A percentile compares a stretch with the other conserved stretches of the same genome.
These are phyloP conservation scores for Bagarius yarrelli DNA, from an alignment of 2,113 vertebrate species.

Conservation along the genomic window DNA sequence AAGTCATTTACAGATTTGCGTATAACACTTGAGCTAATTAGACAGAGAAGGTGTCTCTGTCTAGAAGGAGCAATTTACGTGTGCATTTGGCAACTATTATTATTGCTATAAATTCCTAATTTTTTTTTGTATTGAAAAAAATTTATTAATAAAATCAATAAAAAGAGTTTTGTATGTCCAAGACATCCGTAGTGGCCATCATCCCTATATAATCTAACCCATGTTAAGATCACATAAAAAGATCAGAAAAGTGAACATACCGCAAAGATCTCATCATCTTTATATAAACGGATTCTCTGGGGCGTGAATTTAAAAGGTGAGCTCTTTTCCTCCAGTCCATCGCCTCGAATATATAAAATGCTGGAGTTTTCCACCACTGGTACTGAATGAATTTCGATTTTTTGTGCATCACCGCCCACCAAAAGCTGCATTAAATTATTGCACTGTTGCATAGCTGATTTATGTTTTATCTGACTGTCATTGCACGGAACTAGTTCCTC, in stretches of 20 bases:
- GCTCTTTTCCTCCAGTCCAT: not conserved
- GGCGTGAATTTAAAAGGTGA: constrained; percentile 69
- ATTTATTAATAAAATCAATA: no score
- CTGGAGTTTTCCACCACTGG: constrained; percentile 4
- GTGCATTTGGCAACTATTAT: not conserved
- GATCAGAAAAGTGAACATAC: constrained; percentile 55
- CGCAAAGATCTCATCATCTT: constrained; percentile 77
- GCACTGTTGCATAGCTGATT: constrained; percentile 51
- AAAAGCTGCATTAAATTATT: constrained; percentile 11
- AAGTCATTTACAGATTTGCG: not conserved
- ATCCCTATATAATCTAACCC: not conserved
- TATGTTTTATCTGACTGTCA: not conserved
- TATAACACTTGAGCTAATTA: not conserved
- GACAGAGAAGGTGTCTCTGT: not conserved
- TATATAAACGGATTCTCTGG: constrained; percentile 62
- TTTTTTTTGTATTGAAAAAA: not conserved
- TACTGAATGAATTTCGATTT: constrained; percentile 24
- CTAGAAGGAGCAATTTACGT: no score
- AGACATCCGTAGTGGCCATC: not conserved
- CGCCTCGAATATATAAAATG: not conserved
- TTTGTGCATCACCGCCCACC: constrained; percentile 8
- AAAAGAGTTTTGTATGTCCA: not conserved
- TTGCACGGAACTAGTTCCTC: no score
- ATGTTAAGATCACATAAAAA: not conserved
- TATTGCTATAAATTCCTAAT: not conserved